Base-by-base conservation (phyloP, 1,140 invertebrate genomes). In the Euschistus heros region DNA sequence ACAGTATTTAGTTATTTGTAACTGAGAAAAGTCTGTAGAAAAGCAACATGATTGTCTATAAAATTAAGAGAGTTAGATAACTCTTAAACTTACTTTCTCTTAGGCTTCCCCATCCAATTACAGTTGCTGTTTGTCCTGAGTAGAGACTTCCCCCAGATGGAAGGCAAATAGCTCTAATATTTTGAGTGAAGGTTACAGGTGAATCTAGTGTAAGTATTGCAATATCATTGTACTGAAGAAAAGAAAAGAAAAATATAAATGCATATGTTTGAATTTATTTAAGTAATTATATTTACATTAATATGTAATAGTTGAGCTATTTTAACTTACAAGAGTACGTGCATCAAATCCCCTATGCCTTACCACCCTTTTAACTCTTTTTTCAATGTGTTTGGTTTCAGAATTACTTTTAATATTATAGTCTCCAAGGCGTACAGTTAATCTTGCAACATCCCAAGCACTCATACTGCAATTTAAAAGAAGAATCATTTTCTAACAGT, bases 81-180 rank as follows among this genome's bases (percentile, higher is more conserved):
- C 7, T 13, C 33, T 37, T 30, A 18, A 60, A 44, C 81, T 80
- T 74, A 89, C 87, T 86, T 76, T 91, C 88, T 72, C 82, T 78
- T 68, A 91, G 76, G 72, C 86, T 89, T 24, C 88, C 87, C 89
- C 88, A 92, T 13, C 89, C 90, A 60, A 91, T 89, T 6, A 92
- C 90, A 0, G 88, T 91, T 2, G 83, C 89, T 2, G 80, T 79
- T 66, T 82, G 80, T 30, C 87, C 86, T 52, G 82, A 76, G 71
- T 87, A 89, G 22, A 77, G 74, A 44, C 71, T 70, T 0, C 80
- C 76, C 1, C 82, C 81, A 15, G 77, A 75, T 2, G 91, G 88
- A 64, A 95, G 77, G 72, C 92, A 95, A 54, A 95, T 84, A 0
- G 92, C 88, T 66, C 87, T 80, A 59, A 95, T 84, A 71, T 84